Evolutionary conservation across 1,140 invertebrate genomes (phyloP).

Genomic region (Scaptomyza montana): DNA sequence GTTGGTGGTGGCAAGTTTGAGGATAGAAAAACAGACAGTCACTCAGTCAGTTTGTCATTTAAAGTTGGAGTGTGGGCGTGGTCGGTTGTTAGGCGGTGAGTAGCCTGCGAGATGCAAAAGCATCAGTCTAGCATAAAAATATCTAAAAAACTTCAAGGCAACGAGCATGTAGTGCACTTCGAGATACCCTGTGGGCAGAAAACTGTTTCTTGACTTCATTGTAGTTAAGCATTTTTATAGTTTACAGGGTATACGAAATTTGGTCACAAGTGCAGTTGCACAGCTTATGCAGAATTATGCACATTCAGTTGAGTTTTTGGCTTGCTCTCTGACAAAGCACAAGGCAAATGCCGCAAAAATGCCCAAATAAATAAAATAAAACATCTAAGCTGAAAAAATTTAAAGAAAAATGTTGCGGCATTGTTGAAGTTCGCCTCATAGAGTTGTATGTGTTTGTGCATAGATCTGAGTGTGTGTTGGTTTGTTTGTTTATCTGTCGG

Average conservation of each 20-base stretch:
- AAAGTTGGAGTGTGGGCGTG: conserved; percentile 33
- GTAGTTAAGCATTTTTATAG: not conserved
- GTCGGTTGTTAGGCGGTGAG: conserved; percentile 39
- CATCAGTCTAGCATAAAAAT: conserved; percentile 44
- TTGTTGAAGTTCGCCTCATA: conserved; percentile 35
- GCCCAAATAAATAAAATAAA: conserved; percentile 56
- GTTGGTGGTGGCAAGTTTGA: not conserved
- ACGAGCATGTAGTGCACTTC: not conserved
- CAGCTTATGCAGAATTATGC: conserved; percentile 77
- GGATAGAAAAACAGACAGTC: conserved; percentile 13
- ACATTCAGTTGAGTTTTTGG: conserved; percentile 48
- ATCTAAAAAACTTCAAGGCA: not conserved
- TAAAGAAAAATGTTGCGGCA: conserved; percentile 52
- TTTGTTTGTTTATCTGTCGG: conserved; percentile 62
- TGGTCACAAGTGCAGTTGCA: conserved; percentile 56
- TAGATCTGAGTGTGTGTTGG: conserved; percentile 31
- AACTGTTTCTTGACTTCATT: too few species aligned
- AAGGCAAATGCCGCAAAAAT: conserved; percentile 45
- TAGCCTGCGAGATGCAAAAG: conserved; percentile 40
- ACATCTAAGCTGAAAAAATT: conserved; percentile 23
- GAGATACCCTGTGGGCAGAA: not conserved
- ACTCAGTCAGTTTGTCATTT: conserved; percentile 36
- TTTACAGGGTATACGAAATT: conserved; percentile 4
- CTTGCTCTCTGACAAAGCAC: conserved; percentile 29
- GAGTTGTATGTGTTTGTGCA: conserved; percentile 7